phyloP scores from a whole-genome alignment of 2,797 vertebrate genomes.

The Synaphobranchus kaupii region DNA sequence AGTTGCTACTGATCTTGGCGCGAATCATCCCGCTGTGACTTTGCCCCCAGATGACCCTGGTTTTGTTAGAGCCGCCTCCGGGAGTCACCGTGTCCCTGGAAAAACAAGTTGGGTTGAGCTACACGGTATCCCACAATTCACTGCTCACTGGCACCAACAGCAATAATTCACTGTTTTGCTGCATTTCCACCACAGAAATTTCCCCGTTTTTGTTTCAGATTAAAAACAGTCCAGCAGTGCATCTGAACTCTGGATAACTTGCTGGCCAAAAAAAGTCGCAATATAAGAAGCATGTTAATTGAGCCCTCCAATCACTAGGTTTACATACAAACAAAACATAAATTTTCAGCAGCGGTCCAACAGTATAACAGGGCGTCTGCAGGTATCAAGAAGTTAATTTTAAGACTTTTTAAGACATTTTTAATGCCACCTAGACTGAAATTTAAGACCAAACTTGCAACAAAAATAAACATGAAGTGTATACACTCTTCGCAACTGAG shows the following conservation, averaged over 20 bases:
- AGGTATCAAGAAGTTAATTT: no score
- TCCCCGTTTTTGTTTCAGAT: no score
- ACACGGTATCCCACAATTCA: not conserved
- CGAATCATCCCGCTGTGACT: constrained; percentile 92
- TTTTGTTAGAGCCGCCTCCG: constrained; percentile 92
- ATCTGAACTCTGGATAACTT: not conserved
- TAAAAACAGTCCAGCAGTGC: no score
- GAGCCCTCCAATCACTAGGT: no score
- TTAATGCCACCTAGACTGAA: no score
- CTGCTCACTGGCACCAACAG: not conserved
- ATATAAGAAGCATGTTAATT: not conserved
- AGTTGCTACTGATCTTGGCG: constrained; percentile 94
- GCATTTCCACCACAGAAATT: not conserved
- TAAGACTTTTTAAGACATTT: no score
- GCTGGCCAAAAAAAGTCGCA: no score
- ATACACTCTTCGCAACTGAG: no score
- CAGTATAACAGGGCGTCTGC: no score
- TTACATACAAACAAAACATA: not conserved
- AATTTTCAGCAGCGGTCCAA: not conserved
- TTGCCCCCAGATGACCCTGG: constrained; percentile 97
- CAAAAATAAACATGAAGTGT: no score
- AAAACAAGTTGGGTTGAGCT: constrained; percentile 6
- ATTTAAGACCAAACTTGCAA: no score
- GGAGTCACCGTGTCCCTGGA: constrained; percentile 90
- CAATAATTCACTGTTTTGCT: not conserved